Base-by-base conservation (phyloP, 2,113 vertebrate genomes). In the Phycodurus eques region DNA sequence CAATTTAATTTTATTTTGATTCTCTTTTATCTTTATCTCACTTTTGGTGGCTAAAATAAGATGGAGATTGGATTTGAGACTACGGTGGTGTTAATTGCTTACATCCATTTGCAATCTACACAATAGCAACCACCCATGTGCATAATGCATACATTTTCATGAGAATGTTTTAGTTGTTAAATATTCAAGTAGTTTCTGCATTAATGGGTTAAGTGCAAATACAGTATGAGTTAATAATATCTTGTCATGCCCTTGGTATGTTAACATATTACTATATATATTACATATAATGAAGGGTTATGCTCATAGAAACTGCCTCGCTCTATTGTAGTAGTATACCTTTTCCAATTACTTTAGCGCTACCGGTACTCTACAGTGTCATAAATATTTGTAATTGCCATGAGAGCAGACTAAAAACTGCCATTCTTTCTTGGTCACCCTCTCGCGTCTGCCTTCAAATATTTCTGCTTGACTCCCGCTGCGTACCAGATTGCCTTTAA, bases 401-500 rank as follows among this genome's bases (percentile, higher is more conserved):
- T 49, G 43, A 66, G 64, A 27, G 33, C 14, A 76, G 42, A 43
- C 72, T 43, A 54, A 62, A 67, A 57, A 59, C 72, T 67, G 39
- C 62, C n/a, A 56, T 70, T 65, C 53, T 53, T 13, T 1, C 31
- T 33, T 39, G 54, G 73, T 75, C 74, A 64, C 51, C 31, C 71
- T 73, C 67, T 17, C 7, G 49, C 62, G 72, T 74, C 59, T 68
- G 8, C 60, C 17, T 0, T 13, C 47, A 42, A 13, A n/a, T 20
- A 54, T 53, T 54, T 39, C 33, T n/a, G 2, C 51, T 70, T 61
- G 19, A 65, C 60, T 67, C 80, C 80, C 63, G 70, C 76, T 56
- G 70, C 66, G 76, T 14, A 44, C 53, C 77, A 79, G 70, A 76
- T 67, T 80, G 77, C 72, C 65, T 77, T 57, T 67, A 67, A 86